Conservation (phyloP, 2,888 invertebrate species). For the Sclerodermus sp. region DNA sequence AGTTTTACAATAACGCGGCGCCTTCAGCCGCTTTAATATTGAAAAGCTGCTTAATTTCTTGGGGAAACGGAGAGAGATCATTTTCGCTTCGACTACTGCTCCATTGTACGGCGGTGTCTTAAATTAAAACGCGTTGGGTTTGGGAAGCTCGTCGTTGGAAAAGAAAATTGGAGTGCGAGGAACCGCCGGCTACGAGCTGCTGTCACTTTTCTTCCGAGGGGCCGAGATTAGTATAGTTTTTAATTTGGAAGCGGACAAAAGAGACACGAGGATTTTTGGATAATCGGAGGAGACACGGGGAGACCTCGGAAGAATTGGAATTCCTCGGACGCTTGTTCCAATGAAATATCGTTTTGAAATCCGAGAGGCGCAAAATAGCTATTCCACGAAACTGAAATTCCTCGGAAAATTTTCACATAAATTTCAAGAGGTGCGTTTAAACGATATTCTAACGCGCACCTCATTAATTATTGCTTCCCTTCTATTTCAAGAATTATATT, state of each 20-base stretch:
- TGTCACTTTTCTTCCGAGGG: not conserved
- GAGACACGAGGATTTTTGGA: not conserved
- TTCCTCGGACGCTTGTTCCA: slow-evolving; percentile 13
- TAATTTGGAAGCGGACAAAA: slow-evolving; percentile 5
- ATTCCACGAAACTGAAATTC: slow-evolving; percentile 26
- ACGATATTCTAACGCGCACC: no score
- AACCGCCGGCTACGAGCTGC: slow-evolving; percentile 22
- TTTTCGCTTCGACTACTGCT: no score
- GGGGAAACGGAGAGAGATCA: no score
- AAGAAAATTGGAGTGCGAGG: no score
- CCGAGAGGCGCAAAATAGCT: slow-evolving; percentile 14
- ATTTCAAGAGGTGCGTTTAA: slow-evolving; percentile 18
- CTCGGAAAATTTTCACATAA: slow-evolving; percentile 35
- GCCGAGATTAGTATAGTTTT: no score
- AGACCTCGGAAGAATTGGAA: slow-evolving; percentile 7
- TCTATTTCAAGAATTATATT: no score
- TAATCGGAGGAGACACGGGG: not conserved
- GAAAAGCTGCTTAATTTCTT: no score
- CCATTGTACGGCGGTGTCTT: no score
- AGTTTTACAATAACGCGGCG: no score
- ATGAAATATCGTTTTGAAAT: slow-evolving; percentile 21
- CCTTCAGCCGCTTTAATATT: no score
- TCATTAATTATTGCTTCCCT: no score
- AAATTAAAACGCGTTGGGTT: not conserved
- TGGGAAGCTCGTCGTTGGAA: no score